Evolutionary conservation across 2,888 invertebrate genomes (phyloP).

Genomic region (Nymphalis c-album): DNA sequence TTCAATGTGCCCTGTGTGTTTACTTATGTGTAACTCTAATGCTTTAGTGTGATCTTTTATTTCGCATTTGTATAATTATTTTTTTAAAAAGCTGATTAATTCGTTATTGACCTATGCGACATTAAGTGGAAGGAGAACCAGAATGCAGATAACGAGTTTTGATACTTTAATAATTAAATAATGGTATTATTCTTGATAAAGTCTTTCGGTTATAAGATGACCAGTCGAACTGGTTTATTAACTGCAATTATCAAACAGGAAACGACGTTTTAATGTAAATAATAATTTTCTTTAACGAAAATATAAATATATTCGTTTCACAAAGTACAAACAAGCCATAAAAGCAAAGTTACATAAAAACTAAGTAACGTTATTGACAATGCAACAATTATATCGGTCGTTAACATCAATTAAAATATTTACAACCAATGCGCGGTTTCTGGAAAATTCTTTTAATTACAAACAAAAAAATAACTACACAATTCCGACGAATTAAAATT

Average conservation of each 20-base stretch:
- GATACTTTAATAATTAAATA: conserved; percentile 1
- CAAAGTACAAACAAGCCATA: not conserved
- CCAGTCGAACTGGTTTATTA: conserved; percentile 15
- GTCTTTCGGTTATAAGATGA: conserved; percentile 8
- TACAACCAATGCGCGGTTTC: not conserved
- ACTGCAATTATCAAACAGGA: conserved; percentile 1
- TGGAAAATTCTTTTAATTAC: conserved; percentile 16
- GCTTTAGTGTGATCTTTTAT: conserved; percentile 37
- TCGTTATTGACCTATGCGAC: not conserved
- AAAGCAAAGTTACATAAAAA: conserved; percentile 1
- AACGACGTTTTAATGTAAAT: not conserved
- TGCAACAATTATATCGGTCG: conserved; percentile 7
- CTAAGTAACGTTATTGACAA: not conserved
- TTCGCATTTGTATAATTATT: conserved; percentile 28
- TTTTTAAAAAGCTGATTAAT: conserved; percentile 5
- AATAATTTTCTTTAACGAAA: not conserved
- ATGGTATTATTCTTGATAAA: not conserved
- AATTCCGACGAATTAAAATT: not conserved
- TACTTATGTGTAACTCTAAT: conserved; percentile 47
- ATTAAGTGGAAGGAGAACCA: conserved; percentile 16
- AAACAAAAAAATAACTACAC: not conserved
- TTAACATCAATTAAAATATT: conserved; percentile 3
- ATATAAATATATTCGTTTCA: not conserved
- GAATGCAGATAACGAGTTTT: conserved; percentile 14
- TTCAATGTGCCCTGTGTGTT: conserved; percentile 62